phyloP scores from a whole-genome alignment of 1,140 invertebrate species.

The Alviniconcha marisindica region DNA sequence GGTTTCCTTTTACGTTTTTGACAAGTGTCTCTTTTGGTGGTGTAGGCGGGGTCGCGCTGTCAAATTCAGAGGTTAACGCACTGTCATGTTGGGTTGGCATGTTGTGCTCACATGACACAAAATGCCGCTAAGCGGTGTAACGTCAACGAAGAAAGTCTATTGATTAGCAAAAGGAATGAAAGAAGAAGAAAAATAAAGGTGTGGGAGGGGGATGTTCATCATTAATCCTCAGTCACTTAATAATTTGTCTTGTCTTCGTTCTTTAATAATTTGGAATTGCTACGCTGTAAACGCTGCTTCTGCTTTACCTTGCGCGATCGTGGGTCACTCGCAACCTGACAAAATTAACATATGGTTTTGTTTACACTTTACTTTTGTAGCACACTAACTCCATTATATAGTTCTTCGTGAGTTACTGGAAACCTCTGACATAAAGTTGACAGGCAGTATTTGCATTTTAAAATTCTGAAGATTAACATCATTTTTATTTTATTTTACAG shows the following conservation, averaged over 20 bases:
- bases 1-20: neutral
- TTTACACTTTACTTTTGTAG: neutral
- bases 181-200: too few relatives aligned
- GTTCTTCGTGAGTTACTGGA: neutral
- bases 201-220: neutral
- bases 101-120: conserved; percentile 19
- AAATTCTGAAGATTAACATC: neutral
- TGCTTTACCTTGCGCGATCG: neutral
- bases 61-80: neutral
- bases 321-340: too few relatives aligned
- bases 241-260: neutral
- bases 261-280: neutral
- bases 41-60: conserved; percentile 19
- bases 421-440: neutral
- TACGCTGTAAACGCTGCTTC: neutral
- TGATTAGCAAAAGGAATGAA: too few relatives aligned
- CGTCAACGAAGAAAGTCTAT: neutral
- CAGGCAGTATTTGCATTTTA: neutral
- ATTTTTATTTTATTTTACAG: neutral
- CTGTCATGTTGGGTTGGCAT: conserved; percentile 21
- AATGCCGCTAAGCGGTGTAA: conserved; percentile 17
- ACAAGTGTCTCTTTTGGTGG: neutral
- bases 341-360: conserved; percentile 23
- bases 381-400: neutral
- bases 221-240: neutral